Base-by-base conservation (phyloP, 2,888 invertebrate species). In the Mellilla xanthometata region DNA sequence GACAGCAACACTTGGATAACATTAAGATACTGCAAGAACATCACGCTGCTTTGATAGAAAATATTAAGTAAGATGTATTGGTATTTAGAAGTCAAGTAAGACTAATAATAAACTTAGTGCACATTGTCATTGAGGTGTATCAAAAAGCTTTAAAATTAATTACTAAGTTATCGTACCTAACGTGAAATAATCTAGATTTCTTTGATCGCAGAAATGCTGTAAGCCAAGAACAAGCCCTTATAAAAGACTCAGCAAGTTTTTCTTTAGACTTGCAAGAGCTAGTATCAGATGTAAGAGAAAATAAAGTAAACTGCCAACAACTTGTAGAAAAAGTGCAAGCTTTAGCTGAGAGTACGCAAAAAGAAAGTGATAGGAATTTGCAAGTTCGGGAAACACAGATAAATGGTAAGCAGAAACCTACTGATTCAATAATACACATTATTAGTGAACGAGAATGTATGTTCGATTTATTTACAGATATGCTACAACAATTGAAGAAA, bases 301-400 rank as follows among this genome's bases (percentile, higher is more conserved):
- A 84, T 45, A 91, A 88, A 58, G 58, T 68, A 10, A 71, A 84
- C 40, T 81, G 91, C 49, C 72, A 81, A 44, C 74, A 81, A 19
- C 69, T 93, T 4, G 77, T 90, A 24, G 82, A 86, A 6, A 90
- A 83, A 65, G 80, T 92, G 0, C 79, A 90, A 50, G 58, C 56
- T 8, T 74, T 91, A 39, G 72, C 81, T 27, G 84, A 87, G 15
- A 76, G 81, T 13, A 73, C 90, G 2, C 84, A 86, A 45, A 61
- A 65, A 9, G 86, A 89, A n/a, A 72, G 76, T 31, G 91, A 91
- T 45, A 86, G 76, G 47, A 84, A 86, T 32, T 60, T 92, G 24
- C 85, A 86, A 60, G 70, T 79, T 0, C 90, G 91, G 62, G 92
- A 93, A 73, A 74, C 81, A 4, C 92, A 92, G 61, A 81, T 92